Evolutionary conservation across 2,113 vertebrate species (phyloP), one percentile per base, ranked within the genome.

Genomic region (Hymenochirus boettgeri): DNA sequence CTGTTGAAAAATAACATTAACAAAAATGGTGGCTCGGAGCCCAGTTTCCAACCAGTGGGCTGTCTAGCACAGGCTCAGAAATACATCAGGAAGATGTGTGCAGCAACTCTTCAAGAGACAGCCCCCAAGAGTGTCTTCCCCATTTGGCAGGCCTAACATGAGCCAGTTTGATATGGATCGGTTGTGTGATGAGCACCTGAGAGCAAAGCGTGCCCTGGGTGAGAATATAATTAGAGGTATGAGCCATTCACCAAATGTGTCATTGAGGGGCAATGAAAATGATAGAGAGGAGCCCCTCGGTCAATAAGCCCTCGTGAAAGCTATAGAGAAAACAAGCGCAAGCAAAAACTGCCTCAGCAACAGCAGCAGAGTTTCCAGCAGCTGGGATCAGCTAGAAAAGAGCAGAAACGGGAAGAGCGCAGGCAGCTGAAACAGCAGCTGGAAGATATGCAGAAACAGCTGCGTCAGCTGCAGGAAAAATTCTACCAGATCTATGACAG

Each of bases 401-500:
- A 96, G 77, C 96, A 96, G 84, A 91, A 95, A 73, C 91, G 93
- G 70, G 94, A 98, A 75, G 96, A 99, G 83, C 88, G 95, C 51
- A 83, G 94, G 73, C 96, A 98, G 85, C 93, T 98, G 83, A 98
- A 97, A 73, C 92, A 97, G 78, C 96, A 99, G 77, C 90, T 98
- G 84, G 96, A 99, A 76, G 96, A 99, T 89, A 97, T 98, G 94
- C 96, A 99, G 90, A 98, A 97, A 76, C 96, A 99, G 85, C 90
- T 99, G 75, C 94, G 96, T 61, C 96, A 99, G 80, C 93, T 99
- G 80, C 96, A 99, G 87, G 96, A 99, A 70, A 99, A 99, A 88
- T 99, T 99, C 86, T 99, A 98, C 85, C 96, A 99, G 79, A 97
- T 99, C 85, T 99, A 99, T 1, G 96, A 98, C 83, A 98, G 95